Evolutionary conservation across 2,113 vertebrate species (phyloP).

Genomic region (Rhabdornis inornatus): DNA sequence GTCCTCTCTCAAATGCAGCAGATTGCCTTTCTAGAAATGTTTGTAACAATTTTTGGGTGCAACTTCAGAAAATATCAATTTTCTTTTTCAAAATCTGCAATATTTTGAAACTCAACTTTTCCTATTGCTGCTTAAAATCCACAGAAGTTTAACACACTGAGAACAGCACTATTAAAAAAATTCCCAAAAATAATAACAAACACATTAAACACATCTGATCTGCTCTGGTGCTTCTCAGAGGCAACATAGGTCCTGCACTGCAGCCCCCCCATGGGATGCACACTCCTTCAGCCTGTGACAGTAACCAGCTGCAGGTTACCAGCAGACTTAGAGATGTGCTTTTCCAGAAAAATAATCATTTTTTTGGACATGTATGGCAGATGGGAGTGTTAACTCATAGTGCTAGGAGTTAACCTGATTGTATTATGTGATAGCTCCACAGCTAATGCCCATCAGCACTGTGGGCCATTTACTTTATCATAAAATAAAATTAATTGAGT

Average conservation of each 20-base stretch:
- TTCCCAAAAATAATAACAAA: neutral
- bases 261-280: accelerated
- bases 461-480: slow-evolving; percentile 75
- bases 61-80: neutral
- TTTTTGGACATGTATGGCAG: slow-evolving; percentile 4
- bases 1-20: neutral
- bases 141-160: neutral
- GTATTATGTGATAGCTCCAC: slow-evolving; percentile 20
- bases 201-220: neutral
- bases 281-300: neutral
- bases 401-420: slow-evolving; percentile 67
- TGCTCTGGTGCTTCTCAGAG: neutral
- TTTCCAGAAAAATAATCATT: neutral
- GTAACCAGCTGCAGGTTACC: neutral
- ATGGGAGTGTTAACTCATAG: slow-evolving; percentile 60
- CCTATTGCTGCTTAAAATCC: neutral
- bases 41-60: neutral
- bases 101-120: neutral
- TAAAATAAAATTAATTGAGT: slow-evolving; percentile 74
- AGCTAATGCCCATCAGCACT: slow-evolving; percentile 45
- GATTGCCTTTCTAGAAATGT: neutral
- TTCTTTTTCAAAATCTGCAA: neutral
- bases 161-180: neutral
- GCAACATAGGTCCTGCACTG: neutral
- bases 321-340: neutral